A percentile compares a stretch with the other conserved stretches of the same genome.
Evolutionary conservation across 2,888 invertebrate genomes (phyloP).

Genomic region (Seira musarum): DNA sequence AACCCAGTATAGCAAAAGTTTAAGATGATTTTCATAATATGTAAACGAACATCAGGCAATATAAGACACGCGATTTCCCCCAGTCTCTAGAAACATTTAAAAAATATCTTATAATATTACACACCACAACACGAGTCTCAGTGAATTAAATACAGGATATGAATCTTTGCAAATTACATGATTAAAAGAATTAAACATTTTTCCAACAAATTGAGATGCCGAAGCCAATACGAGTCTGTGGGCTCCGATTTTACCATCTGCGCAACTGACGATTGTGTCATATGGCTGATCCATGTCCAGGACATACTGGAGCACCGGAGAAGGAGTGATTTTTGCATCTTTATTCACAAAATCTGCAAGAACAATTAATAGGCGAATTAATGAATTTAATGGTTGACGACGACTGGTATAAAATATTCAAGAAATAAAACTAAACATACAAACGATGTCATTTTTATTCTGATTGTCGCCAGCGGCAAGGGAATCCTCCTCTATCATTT

Average conservation of each 20-base stretch:
- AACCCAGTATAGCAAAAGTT: constrained; percentile 64
- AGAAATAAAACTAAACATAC: too few species aligned
- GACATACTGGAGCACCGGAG: constrained; percentile 30
- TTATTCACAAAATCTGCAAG: constrained; percentile 22
- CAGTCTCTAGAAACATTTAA: constrained; percentile 44
- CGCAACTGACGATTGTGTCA: constrained; percentile 61
- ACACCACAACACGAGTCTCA: background rate
- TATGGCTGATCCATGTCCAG: constrained; percentile 32
- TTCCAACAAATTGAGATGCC: constrained; percentile 59
- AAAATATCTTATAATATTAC: background rate
- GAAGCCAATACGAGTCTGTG: constrained; percentile 66
- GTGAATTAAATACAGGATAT: background rate
- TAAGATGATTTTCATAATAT: constrained; percentile 59
- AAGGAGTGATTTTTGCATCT: constrained; percentile 32
- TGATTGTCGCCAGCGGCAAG: too few species aligned
- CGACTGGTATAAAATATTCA: too few species aligned
- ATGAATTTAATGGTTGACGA: too few species aligned
- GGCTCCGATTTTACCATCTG: constrained; percentile 65
- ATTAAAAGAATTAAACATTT: constrained; percentile 45
- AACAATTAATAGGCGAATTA: too few species aligned
- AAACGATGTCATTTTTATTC: too few species aligned
- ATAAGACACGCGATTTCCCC: constrained; percentile 62
- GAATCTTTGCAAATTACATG: constrained; percentile 55
- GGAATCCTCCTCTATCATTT: too few species aligned
- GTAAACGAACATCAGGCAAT: constrained; percentile 60